Evolutionary conservation across 2,888 invertebrate species (phyloP), one percentile per base, ranked within the genome.

Genomic region (Leptopilina drosophilae): DNA sequence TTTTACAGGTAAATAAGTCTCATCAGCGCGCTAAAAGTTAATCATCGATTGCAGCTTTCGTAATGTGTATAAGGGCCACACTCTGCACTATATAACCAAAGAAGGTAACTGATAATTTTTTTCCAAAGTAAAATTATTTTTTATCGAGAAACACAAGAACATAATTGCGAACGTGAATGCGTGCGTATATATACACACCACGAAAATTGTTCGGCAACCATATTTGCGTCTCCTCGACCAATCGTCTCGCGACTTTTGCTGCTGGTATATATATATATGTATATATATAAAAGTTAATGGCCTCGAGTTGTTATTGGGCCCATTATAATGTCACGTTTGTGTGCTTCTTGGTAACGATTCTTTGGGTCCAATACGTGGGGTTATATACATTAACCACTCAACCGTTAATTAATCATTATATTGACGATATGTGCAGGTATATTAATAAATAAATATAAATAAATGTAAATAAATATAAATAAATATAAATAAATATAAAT

Each of bases 321-420:
- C 81, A 85, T 85, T 84, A 85, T 83, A 83, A 78, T 85, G 85
- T 84, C 84, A 82, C 83, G 69, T 82, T 42, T 49, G 49, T 79
- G 73, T 56, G 56, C 14, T 73, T 73, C 73, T 33, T 53, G 53
- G 73, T 73, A 73, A 73, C 9, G 56, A 73, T 56, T 33, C 53
- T 56, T 56, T 20, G 69, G 42, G 42, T 46, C 20, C 49, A 20
- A 15, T 8, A 8, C 20, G 33, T 33, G 9, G 11, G 73, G n/a
- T 33, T 42, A 42, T 33, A 33, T 77, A 46, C 66, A 75, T 77
- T 76, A 78, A 78, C 66, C 81, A 49, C 49, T 49, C 49, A 83
- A 81, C 82, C 81, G 84, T 84, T 85, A 85, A 85, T 86, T 85
- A 85, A 84, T 86, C 84, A 85, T 85, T 85, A 84, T 84, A 84